Conservation (phyloP, 1,140 invertebrate species). For the Maniola jurtina region DNA sequence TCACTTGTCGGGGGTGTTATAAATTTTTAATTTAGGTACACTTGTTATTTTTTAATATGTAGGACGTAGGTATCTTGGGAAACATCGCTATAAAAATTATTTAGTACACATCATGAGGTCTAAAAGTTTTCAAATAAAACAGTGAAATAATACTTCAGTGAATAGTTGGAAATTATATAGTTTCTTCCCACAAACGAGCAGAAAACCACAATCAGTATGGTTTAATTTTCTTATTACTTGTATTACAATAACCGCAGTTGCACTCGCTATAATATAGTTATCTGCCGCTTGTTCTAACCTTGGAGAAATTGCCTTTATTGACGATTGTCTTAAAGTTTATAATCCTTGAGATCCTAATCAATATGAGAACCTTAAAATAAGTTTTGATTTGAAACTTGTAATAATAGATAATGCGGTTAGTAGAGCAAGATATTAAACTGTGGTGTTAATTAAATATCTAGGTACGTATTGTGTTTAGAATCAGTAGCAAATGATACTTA, state of each 20-base stretch:
- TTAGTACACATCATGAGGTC: no score
- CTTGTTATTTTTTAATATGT: no score
- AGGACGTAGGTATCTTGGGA: no score
- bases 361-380: background rate
- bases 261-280: conserved; percentile 30
- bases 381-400: background rate
- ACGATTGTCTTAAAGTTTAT: background rate
- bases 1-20: no score
- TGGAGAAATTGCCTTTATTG: conserved; percentile 12
- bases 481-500: no score
- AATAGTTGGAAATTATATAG: conserved; percentile 22
- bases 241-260: conserved; percentile 56
- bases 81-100: no score
- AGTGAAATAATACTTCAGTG: background rate
- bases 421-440: background rate
- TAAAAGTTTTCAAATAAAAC: no score
- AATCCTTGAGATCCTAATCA: background rate
- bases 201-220: conserved; percentile 32
- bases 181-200: conserved; percentile 27
- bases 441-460: background rate
- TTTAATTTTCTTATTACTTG: conserved; percentile 35
- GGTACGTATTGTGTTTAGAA: background rate
- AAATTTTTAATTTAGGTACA: no score
- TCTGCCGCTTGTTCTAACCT: conserved; percentile 42
- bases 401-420: background rate